Conservation (phyloP, 2,797 vertebrate species). For the Phrynocephalus forsythii region DNA sequence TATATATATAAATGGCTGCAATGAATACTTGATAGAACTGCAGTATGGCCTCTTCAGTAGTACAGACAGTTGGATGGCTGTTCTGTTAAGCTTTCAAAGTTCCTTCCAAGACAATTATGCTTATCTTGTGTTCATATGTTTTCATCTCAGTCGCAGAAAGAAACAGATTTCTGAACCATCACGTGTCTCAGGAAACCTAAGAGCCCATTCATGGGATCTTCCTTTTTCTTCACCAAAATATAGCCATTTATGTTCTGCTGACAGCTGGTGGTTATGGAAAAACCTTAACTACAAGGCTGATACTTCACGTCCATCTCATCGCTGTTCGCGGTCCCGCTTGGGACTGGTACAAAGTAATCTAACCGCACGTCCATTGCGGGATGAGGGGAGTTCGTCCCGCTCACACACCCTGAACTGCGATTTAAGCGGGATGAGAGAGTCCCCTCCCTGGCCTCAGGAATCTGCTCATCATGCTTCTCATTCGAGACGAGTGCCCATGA, state of each 20-base stretch:
- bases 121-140: constrained; percentile 3
- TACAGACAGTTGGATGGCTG: not conserved
- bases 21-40: not conserved
- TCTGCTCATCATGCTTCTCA: too few relatives aligned
- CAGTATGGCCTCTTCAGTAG: not conserved
- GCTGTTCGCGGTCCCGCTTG: too few relatives aligned
- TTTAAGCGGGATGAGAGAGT: too few relatives aligned
- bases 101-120: constrained; percentile 26
- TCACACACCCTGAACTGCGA: too few relatives aligned
- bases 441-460: too few relatives aligned
- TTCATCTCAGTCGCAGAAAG: not conserved
- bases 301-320: too few relatives aligned
- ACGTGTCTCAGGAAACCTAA: not conserved
- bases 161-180: constrained; percentile 7
- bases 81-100: constrained; percentile 27
- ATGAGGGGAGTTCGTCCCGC: too few relatives aligned
- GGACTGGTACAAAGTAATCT: too few relatives aligned
- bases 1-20: not conserved
- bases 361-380: too few relatives aligned
- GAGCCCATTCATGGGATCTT: not conserved
- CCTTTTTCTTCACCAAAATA: constrained; percentile 3
- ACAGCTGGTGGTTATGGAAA: not conserved
- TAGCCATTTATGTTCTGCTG: not conserved
- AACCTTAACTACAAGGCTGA: not conserved
- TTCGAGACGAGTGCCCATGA: too few relatives aligned